Base-by-base conservation (phyloP, 2,113 vertebrate genomes). In the Phalacrocorax carbo region DNA sequence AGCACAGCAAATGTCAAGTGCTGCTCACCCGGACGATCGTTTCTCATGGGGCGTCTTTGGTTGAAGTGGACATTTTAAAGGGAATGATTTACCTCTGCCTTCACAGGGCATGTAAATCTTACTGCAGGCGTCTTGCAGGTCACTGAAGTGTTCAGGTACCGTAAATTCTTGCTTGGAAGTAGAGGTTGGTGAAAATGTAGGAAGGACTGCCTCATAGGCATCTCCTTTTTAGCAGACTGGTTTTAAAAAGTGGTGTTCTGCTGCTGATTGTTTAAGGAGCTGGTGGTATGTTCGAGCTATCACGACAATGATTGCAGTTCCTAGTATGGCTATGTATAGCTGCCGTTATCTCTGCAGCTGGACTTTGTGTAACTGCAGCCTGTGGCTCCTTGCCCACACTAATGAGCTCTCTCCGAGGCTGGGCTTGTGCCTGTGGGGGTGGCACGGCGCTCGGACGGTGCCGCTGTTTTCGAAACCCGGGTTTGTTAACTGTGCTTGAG, bases 291-390 rank as follows among this genome's bases (percentile, higher is more conserved):
- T 57, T 93, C 0, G 15, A 75, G 77, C 92, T 96, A 8, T 92
- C 77, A 30, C 1, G 36, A 71, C 73, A 86, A 85, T 44, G 94
- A 93, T 91, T 94, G 92, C 90, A 87, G 79, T 83, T 80, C 92
- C 92, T 78, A 82, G 88, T 78, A 81, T 40, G 86, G 96, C 95
- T 97, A 95, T 94, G 95, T 97, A 96, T 97, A 96, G 96, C 92
- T 90, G 76, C 89, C 8, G 58, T 96, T 96, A 97, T 97, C 96
- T 94, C 81, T 64, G 62, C 93, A 65, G 62, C 84, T 2, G 91
- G 89, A 92, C 93, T 94, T 88, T 52, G 94, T 91, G 92, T 85
- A 58, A 92, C 90, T 9, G 8, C 90, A 93, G 92, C 82, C 78
- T 0, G 46, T 96, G 96, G 96, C 96, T 90, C 71, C 66, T 46